These are phyloP conservation scores for Sturnira hondurensis DNA, from an alignment of 2,113 vertebrate genomes.

Conservation along the genomic window DNA sequence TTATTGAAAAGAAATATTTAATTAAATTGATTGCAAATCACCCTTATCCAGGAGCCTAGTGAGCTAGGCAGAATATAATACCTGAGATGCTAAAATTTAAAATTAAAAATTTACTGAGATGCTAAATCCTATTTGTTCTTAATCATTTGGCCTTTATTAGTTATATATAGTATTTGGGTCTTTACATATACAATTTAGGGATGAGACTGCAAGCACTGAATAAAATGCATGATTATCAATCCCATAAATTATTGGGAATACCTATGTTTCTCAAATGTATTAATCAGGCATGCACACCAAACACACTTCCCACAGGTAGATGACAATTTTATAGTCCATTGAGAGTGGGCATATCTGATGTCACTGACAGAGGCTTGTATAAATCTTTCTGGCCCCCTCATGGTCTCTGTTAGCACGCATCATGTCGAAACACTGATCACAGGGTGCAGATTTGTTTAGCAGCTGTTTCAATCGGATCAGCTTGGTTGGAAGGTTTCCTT, in stretches of 20 bases:
- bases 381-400: neutral
- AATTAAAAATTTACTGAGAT: neutral
- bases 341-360: neutral
- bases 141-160: neutral
- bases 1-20: neutral
- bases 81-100: no score
- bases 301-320: neutral
- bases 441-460: neutral
- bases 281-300: neutral
- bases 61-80: neutral
- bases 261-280: neutral
- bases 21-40: neutral
- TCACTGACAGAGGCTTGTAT: neutral
- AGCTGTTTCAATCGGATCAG: neutral
- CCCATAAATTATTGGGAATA: neutral
- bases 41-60: neutral
- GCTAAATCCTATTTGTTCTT: neutral
- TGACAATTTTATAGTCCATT: neutral
- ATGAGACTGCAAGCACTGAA: neutral
- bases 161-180: neutral
- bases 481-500: neutral
- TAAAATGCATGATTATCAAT: neutral
- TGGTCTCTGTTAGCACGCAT: neutral
- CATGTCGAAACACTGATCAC: neutral
- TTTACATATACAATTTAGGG: neutral